phyloP scores from a whole-genome alignment of 2,888 invertebrate genomes.

The Conops quadrifasciatus region DNA sequence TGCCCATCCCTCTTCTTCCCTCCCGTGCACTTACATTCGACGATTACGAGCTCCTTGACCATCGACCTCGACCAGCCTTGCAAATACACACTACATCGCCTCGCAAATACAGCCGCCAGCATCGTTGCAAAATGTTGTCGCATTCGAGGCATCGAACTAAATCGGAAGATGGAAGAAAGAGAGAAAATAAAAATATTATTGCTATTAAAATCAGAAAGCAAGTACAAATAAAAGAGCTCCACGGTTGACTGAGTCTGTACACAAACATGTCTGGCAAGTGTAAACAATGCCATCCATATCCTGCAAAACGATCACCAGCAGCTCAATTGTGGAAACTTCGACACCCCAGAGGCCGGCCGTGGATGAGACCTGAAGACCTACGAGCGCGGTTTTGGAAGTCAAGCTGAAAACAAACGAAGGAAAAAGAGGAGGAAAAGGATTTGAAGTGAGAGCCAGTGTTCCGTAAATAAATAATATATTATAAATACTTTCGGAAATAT shows the following conservation, averaged over 20 bases:
- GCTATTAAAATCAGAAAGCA: too few relatives aligned
- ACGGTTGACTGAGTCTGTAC: too few relatives aligned
- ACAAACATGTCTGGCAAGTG: conserved; percentile 58
- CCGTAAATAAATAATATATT: too few relatives aligned
- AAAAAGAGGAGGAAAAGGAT: too few relatives aligned
- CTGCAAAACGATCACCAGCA: conserved; percentile 60
- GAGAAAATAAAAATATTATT: too few relatives aligned
- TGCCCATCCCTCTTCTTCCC: background rate
- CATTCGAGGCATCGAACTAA: conserved; percentile 55
- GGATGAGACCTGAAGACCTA: conserved; percentile 55
- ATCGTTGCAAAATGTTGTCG: conserved; percentile 57
- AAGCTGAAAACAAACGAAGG: too few relatives aligned
- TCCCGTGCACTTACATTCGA: conserved; percentile 56
- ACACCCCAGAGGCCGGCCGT: conserved; percentile 61
- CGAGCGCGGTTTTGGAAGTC: background rate
- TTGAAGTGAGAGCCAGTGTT: too few relatives aligned
- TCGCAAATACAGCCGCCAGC: conserved; percentile 60
- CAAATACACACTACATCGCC: conserved; percentile 58
- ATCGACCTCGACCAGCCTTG: conserved; percentile 60
- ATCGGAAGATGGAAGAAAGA: background rate
- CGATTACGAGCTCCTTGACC: conserved; percentile 57
- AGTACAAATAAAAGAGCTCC: too few relatives aligned
- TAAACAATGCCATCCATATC: conserved; percentile 61
- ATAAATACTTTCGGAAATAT: too few relatives aligned
- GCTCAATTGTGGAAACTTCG: conserved; percentile 59